phyloP scores from a whole-genome alignment of 2,888 invertebrate species.

The Cynaeus angustus region DNA sequence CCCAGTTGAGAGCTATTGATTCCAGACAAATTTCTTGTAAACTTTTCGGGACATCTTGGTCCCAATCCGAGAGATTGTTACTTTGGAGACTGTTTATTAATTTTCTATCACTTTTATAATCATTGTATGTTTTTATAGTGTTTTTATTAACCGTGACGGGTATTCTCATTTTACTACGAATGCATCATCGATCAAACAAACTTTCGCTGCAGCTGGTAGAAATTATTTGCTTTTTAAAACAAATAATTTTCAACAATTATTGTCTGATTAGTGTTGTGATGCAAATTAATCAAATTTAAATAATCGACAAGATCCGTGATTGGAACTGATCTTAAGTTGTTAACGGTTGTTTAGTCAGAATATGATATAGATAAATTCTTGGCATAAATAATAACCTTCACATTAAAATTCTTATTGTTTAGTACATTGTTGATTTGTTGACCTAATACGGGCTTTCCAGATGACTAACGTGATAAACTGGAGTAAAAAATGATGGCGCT shows the following conservation, averaged over 20 bases:
- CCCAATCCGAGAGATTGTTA: slow-evolving; percentile 58
- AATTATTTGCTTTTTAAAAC: neutral
- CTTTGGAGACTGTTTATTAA: slow-evolving; percentile 48
- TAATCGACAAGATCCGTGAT: slow-evolving; percentile 32
- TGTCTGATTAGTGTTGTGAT: slow-evolving; percentile 20
- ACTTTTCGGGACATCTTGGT: slow-evolving; percentile 55
- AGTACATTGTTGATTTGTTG: slow-evolving; percentile 42
- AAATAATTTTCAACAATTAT: slow-evolving; percentile 9
- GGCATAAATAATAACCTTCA: slow-evolving; percentile 26
- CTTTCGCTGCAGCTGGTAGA: slow-evolving; percentile 14
- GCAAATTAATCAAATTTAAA: slow-evolving; percentile 32
- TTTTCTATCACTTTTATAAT: slow-evolving; percentile 41
- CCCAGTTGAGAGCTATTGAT: slow-evolving; percentile 61
- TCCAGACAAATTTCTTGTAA: slow-evolving; percentile 61
- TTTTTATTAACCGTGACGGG: slow-evolving; percentile 61
- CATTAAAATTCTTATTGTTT: slow-evolving; percentile 37
- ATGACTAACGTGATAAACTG: slow-evolving; percentile 43
- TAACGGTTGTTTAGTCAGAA: slow-evolving; percentile 4
- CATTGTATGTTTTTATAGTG: slow-evolving; percentile 58
- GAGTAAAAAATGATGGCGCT: slow-evolving; percentile 20
- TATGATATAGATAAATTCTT: slow-evolving; percentile 33
- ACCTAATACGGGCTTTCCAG: slow-evolving; percentile 49
- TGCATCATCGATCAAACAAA: slow-evolving; percentile 37
- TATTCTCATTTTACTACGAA: slow-evolving; percentile 56
- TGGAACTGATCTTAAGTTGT: slow-evolving; percentile 13